Percentiles rank a stretch among this genome's conserved stretches.
These are phyloP conservation scores for Spea bombifrons DNA, from an alignment of 2,113 vertebrate species.

Conservation along the genomic window DNA sequence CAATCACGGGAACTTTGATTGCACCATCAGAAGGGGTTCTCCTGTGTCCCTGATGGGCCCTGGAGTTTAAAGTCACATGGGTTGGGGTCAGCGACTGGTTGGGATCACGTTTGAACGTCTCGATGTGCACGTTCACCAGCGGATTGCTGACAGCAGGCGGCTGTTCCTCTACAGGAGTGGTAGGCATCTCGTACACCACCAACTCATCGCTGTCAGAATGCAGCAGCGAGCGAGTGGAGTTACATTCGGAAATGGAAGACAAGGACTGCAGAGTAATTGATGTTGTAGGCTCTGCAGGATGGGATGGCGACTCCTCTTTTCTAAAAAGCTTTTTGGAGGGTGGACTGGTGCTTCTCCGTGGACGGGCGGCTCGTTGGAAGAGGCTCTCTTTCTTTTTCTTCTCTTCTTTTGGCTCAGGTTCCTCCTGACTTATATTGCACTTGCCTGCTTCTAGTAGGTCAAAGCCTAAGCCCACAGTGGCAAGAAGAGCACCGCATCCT, in stretches of 20 bases:
- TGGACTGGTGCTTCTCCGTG: slow-evolving; percentile 79
- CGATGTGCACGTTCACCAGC: slow-evolving; percentile 86
- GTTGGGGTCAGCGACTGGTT: slow-evolving; percentile 93
- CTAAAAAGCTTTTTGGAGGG: slow-evolving; percentile 83
- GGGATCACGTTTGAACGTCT: slow-evolving; percentile 91
- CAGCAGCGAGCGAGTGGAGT: slow-evolving; percentile 90
- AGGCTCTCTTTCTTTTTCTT: slow-evolving; percentile 85
- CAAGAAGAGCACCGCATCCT: slow-evolving; percentile 86
- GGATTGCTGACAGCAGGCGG: slow-evolving; percentile 74
- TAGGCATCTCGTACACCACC: slow-evolving; percentile 75
- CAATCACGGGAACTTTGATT: slow-evolving; percentile 68
- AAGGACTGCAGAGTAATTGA: slow-evolving; percentile 87
- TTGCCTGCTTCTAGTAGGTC: slow-evolving; percentile 80
- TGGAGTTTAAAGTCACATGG: slow-evolving; percentile 76
- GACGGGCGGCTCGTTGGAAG: slow-evolving; percentile 81
- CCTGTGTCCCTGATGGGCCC: slow-evolving; percentile 69
- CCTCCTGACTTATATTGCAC: slow-evolving; percentile 70
- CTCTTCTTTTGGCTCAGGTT: slow-evolving; percentile 67
- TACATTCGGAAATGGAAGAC: slow-evolving; percentile 93
- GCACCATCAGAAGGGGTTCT: slow-evolving; percentile 94
- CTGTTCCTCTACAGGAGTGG: slow-evolving; percentile 66
- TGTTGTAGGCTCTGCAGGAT: slow-evolving; percentile 68
- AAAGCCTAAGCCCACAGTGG: slow-evolving; percentile 87
- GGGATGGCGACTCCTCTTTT: slow-evolving; percentile 77
- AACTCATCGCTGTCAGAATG: slow-evolving; percentile 88